Percentiles rank a stretch among this genome's conserved stretches.
phyloP scores from a whole-genome alignment of 1,140 invertebrate species.

The Batillaria attramentaria region DNA sequence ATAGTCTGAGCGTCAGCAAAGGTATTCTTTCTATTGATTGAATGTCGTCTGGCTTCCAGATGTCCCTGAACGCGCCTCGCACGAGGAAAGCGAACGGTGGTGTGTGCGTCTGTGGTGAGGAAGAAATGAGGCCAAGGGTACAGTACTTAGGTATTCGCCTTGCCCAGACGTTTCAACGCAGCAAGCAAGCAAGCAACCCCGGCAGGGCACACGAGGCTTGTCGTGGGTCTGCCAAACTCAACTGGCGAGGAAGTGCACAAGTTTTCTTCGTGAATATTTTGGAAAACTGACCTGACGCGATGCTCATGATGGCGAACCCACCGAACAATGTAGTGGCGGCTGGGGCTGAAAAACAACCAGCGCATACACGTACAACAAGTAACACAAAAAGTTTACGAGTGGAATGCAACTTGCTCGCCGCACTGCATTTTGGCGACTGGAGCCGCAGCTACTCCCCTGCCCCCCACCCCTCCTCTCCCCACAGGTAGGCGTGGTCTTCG shows the following conservation, averaged over 20 bases:
- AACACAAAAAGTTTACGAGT: background rate
- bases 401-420: background rate
- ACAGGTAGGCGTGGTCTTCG: constrained; percentile 13
- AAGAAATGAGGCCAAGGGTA: constrained; percentile 27
- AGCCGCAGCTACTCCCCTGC: background rate
- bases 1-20: background rate
- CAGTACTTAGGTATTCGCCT: constrained; percentile 8
- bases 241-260: no score
- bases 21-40: background rate
- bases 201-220: background rate
- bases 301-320: no score
- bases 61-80: background rate
- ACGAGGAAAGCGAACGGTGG: constrained; percentile 16
- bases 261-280: no score
- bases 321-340: background rate
- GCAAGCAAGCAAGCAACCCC: background rate
- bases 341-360: background rate
- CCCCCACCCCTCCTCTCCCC: background rate
- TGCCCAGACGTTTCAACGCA: constrained; percentile 6
- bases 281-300: no score
- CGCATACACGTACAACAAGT: background rate
- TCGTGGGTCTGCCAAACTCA: no score
- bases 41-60: background rate
- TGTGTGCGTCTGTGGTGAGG: constrained; percentile 21
- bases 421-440: background rate